Conservation (phyloP, 2,113 vertebrate genomes). For the Amphiprion ocellaris region DNA sequence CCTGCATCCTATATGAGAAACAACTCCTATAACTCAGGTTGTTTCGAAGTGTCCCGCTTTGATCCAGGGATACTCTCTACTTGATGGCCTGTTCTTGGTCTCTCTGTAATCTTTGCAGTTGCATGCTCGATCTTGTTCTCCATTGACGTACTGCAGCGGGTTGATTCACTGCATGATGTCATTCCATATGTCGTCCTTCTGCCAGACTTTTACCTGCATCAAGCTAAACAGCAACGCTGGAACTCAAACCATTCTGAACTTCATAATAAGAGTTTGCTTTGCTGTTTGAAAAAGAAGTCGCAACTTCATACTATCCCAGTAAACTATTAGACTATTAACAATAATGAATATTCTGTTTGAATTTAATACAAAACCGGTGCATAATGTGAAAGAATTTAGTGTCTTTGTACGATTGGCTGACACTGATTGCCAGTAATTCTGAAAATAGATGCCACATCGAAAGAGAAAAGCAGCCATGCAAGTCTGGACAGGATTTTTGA, state of each 20-base stretch:
- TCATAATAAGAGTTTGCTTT: constrained; percentile 53
- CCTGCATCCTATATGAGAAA: too few species aligned
- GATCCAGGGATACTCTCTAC: too few species aligned
- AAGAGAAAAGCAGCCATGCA: too few species aligned
- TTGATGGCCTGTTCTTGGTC: background rate
- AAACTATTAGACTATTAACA: background rate
- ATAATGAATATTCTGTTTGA: background rate
- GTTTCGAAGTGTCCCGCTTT: too few species aligned
- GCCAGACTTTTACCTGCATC: constrained; percentile 42
- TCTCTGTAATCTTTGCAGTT: constrained; percentile 15
- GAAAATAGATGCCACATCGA: too few species aligned
- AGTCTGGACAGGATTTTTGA: background rate
- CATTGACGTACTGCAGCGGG: constrained; percentile 43
- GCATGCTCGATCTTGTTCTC: constrained; percentile 58
- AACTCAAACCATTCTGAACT: background rate
- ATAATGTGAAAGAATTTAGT: background rate
- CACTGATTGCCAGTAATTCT: background rate
- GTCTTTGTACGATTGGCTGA: background rate
- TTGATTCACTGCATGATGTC: constrained; percentile 71
- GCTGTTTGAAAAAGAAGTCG: background rate
- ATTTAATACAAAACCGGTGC: background rate
- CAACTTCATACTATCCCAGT: background rate
- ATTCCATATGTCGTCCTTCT: constrained; percentile 73
- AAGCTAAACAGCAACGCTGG: constrained; percentile 2
- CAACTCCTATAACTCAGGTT: too few species aligned